Conservation (phyloP, 2,113 vertebrate genomes). For the Butorides virescens region DNA sequence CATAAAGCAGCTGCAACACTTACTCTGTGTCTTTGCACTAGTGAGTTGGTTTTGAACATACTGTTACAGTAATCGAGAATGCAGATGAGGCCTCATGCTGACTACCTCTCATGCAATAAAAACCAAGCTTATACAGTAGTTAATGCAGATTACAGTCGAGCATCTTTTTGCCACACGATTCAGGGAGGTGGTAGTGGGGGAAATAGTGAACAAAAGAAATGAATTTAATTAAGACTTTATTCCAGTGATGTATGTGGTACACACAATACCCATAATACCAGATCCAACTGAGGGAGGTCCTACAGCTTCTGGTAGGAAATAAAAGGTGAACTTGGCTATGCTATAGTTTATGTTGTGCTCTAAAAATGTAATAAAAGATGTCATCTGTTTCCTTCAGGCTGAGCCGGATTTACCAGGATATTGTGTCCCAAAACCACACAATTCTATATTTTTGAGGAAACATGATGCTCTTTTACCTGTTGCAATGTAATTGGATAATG, state of each 20-base stretch:
- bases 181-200: background rate
- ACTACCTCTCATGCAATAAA: conserved; percentile 50
- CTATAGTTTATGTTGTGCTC: conserved; percentile 59
- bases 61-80: background rate
- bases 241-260: background rate
- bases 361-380: conserved; percentile 44
- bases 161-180: background rate
- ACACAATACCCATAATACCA: background rate
- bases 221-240: background rate
- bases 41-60: background rate
- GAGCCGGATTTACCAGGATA: conserved; percentile 35
- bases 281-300: background rate
- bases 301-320: conserved; percentile 37
- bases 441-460: conserved; percentile 49
- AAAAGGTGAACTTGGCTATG: conserved; percentile 32
- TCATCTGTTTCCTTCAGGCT: conserved; percentile 51
- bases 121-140: background rate
- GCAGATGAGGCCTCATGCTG: background rate
- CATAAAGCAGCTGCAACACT: background rate
- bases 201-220: background rate
- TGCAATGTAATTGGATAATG: conserved; percentile 76
- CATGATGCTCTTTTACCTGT: conserved; percentile 57
- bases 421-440: background rate
- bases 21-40: background rate
- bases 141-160: background rate